Base-by-base conservation (phyloP, 2,113 vertebrate species). In the Eubucco bourcierii region DNA sequence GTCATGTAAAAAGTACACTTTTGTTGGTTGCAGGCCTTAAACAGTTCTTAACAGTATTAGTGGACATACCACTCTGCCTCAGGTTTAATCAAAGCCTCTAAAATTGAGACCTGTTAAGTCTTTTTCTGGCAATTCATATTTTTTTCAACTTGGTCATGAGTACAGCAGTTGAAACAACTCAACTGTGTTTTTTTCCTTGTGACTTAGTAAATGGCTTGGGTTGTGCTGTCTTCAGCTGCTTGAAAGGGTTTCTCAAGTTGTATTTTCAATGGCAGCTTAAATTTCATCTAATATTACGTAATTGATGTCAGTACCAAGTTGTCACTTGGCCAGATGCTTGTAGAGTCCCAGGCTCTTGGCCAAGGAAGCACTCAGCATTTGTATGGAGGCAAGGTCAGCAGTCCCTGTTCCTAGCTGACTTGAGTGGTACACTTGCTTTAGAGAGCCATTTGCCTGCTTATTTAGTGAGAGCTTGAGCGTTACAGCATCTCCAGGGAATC, bases 261-360 rank as follows among this genome's bases (percentile, higher is more conserved):
- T 53, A 53, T 91, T 89, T 92, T 93, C 81, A 93, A 6, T 90
- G 56, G 64, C 52, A 82, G 68, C 66, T 92, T 85, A 90, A 80
- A 87, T 82, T 87, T 94, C 73, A 73, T 81, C 77, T 84, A 28
- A 77, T 80, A 31, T 78, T 93, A 90, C 4, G 1, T 90, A 90
- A 94, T 16, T 65, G 67, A 67, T 93, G 63, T 77, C 72, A 85
- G 93, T 85, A 89, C 68, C 72, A 75, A 78, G 68, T 61, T 96
- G 94, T 96, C 93, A 58, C 75, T 91, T 39, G 15, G 89, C 95
- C 95, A 94, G 85, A 67, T 93, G 89, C 89, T 94, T 1, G 11
- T 83, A 87, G 94, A 90, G 89, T 92, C 89, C 84, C 79, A 94
- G 94, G 89, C 93, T 91, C 10, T 55, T 67, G 76, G 93, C 95